Evolutionary conservation across 2,113 vertebrate genomes (phyloP), one percentile per base, ranked within the genome.

Genomic region (Oreochromis spilurus): DNA sequence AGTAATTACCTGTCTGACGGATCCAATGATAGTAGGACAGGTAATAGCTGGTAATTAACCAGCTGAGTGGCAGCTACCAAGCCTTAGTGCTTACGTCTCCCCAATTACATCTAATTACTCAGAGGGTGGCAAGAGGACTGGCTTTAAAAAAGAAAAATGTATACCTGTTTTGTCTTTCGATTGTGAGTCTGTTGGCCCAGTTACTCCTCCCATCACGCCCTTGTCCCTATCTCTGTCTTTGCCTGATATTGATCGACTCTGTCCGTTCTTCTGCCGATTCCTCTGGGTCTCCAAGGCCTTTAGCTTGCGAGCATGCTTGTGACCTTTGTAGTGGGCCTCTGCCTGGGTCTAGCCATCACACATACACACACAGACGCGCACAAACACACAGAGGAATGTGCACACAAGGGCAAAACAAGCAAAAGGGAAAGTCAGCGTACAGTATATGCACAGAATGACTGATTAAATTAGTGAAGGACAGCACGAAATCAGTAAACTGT

Each of bases 281-380:
- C 95, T 97, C 93, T 98, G 96, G 17, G 95, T 97, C 93, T 99
- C 98, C 1, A 99, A 94, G 83, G 98, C 98, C 88, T 98, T 98
- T 90, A 99, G 95, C 94, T 99, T 98, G 93, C 99, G 96, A 2
- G 98, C 97, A 0, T 99, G 99, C 89, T 98, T 99, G 95, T 99
- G 98, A 88, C 98, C 99, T 96, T 99, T 99, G 93, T 99, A 99
- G 96, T 99, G 99, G 1, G 99, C 99, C 93, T 99, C 98, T 0
- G 99, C 98, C 94, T 99, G 99, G 96, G 97, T 99, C 99, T 99
- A 95, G n/a, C 60, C 50, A 89, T 52, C 48, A 79, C 34, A 67
- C 36, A 67, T 0, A 67, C 60, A 38, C 9, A 31, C 2, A 29
- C 75, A 79, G 24, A 43, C 5, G 43, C 45, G 79, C 13, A 53